Base-by-base conservation (phyloP, 2,888 invertebrate genomes). In the Fabriciana adippe region DNA sequence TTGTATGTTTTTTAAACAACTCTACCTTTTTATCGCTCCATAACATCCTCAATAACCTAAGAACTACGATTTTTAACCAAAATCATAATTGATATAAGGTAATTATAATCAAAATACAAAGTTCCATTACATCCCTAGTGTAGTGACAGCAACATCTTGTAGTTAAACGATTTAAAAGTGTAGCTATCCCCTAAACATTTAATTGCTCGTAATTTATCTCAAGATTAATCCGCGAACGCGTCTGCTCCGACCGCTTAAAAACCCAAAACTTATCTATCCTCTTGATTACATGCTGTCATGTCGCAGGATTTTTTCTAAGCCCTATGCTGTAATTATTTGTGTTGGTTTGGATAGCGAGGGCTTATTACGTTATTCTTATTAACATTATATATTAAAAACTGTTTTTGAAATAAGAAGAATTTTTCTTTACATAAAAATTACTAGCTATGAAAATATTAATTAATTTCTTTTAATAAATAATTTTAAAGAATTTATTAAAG, bases 221-320 rank as follows among this genome's bases (percentile, higher is more conserved):
- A 77, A 76, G 85, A 90, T 90, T 91, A 89, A 90, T 90, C 88
- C 83, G 80, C 78, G 78, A 82, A 83, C 84, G 79, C 85, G 76
- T 85, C 84, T 83, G 85, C 82, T 76, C 76, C 79, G 76, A 77
- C 74, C 71, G 76, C 79, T 78, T 78, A 82, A 83, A 82, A 83
- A 86, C 82, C 76, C 77, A 75, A 81, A 81, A 84, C 82, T 85
- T 88, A 87, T 87, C 88, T 87, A 90, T 91, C 87, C 88, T 89
- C 90, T 85, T 90, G 90, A 92, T 92, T 92, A 89, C 92, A 89
- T 87, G 91, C 92, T 91, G 92, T 90, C 92, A 91, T 89, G 85
- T 90, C 84, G 89, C 87, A 82, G 88, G 89, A 88, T 92, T 91
- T 71, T 90, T 92, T 88, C 87, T 89, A 90, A 91, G 84, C 89